phyloP scores from a whole-genome alignment of 2,888 invertebrate species.

The Abrostola triplasia region DNA sequence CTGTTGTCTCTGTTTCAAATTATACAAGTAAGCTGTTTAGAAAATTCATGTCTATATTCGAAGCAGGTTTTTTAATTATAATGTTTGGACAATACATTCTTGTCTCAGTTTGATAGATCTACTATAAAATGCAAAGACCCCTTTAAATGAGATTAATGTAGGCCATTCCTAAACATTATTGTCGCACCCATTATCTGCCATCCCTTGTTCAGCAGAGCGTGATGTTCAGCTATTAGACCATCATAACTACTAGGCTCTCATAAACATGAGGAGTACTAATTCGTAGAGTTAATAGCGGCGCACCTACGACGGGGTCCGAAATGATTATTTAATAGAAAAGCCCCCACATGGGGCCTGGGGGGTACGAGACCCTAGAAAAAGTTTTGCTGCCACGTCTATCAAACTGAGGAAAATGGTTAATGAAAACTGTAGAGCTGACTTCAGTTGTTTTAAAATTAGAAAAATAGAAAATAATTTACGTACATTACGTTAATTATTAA shows the following conservation, averaged over 20 bases:
- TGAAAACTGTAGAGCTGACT: slow-evolving; percentile 61
- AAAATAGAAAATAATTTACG: neutral
- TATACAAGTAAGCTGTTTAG: too few species aligned
- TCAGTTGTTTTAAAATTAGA: neutral
- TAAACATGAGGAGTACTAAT: slow-evolving; percentile 67
- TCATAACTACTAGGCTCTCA: slow-evolving; percentile 52
- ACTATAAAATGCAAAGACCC: too few species aligned
- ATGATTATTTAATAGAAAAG: slow-evolving; percentile 84
- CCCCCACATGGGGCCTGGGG: slow-evolving; percentile 70
- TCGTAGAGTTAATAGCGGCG: slow-evolving; percentile 74
- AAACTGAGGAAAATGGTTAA: slow-evolving; percentile 70
- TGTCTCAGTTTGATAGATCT: too few species aligned
- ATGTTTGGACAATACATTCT: too few species aligned
- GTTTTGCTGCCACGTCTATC: slow-evolving; percentile 81
- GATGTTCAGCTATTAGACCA: slow-evolving; percentile 31
- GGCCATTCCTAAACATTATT: too few species aligned
- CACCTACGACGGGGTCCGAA: slow-evolving; percentile 75
- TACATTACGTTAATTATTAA: too few species aligned
- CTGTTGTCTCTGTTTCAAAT: too few species aligned
- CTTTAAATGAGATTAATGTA: too few species aligned
- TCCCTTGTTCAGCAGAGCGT: slow-evolving; percentile 16
- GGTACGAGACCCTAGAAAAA: slow-evolving; percentile 82
- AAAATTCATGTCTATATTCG: too few species aligned
- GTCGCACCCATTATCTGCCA: too few species aligned
- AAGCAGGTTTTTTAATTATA: too few species aligned